These are phyloP conservation scores for Halcyon senegalensis DNA, from an alignment of 2,113 vertebrate genomes.

Conservation along the genomic window DNA sequence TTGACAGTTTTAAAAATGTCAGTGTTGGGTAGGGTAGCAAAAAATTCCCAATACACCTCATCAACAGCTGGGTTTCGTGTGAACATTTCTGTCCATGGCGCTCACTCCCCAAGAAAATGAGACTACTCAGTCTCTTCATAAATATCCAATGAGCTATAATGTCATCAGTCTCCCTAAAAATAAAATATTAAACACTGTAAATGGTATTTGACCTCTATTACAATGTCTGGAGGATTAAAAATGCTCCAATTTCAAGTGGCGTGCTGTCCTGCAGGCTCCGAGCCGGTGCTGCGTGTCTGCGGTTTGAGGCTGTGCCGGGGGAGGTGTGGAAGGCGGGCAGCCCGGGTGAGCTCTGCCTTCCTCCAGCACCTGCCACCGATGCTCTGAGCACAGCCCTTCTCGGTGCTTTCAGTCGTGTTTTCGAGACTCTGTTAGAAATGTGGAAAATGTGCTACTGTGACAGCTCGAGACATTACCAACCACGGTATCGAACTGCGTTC, in stretches of 20 bases:
- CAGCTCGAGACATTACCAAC: background rate
- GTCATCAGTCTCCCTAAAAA: constrained; percentile 58
- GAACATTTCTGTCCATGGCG: accelerated
- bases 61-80: constrained; percentile 6
- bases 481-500: background rate
- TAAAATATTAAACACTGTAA: constrained; percentile 62
- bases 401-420: background rate
- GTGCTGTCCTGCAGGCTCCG: background rate
- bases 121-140: constrained; percentile 7
- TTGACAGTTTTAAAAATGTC: background rate
- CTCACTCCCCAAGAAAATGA: background rate
- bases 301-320: background rate
- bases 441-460: background rate
- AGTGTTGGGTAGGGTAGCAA: background rate
- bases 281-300: background rate
- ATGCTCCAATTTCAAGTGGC: background rate
- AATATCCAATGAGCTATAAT: constrained; percentile 54
- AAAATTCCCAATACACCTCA: background rate
- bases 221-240: constrained; percentile 19
- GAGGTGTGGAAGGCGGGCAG: background rate
- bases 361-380: background rate
- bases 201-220: constrained; percentile 57
- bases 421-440: background rate
- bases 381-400: background rate
- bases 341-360: accelerated